Evolutionary conservation across 1,140 invertebrate genomes (phyloP).

Genomic region (Gonatopus flavifemur): DNA sequence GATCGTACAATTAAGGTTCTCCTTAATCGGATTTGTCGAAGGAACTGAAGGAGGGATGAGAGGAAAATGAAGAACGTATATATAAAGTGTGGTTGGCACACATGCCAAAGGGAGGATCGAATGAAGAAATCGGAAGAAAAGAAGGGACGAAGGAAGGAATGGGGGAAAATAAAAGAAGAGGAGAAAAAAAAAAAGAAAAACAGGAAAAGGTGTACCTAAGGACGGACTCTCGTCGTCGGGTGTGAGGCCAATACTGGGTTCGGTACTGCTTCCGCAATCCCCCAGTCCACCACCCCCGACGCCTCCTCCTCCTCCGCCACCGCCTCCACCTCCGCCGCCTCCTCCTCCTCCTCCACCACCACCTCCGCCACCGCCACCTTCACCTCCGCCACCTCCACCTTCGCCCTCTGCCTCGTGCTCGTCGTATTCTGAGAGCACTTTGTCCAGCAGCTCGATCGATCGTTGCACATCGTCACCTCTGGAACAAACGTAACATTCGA

Average conservation of each 20-base stretch:
- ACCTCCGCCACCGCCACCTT: conserved; percentile 24
- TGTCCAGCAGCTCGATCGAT: conserved; percentile 81
- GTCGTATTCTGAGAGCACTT: conserved; percentile 85
- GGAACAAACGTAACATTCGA: conserved; percentile 57
- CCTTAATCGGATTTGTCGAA: too few relatives aligned
- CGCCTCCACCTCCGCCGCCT: conserved; percentile 46
- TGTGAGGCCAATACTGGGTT: conserved; percentile 56
- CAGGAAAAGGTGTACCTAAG: conserved; percentile 52
- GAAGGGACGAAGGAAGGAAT: conserved; percentile 1
- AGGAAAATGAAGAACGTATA: too few relatives aligned
- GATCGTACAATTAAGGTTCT: too few relatives aligned
- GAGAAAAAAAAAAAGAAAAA: not conserved
- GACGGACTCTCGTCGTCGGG: conserved; percentile 73
- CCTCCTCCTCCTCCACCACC: conserved; percentile 32
- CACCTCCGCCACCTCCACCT: conserved; percentile 32
- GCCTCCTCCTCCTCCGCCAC: conserved; percentile 28
- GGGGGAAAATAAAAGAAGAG: not conserved
- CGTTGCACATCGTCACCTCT: conserved; percentile 81
- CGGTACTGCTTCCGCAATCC: conserved; percentile 58
- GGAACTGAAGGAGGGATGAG: too few relatives aligned
- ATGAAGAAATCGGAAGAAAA: conserved; percentile 11
- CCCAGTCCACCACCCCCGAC: conserved; percentile 45
- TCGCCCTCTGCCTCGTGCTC: conserved; percentile 66
- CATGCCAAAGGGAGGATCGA: too few relatives aligned
- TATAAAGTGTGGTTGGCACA: too few relatives aligned